Conservation (phyloP, 1,140 invertebrate species). For the Nymphalis io region DNA sequence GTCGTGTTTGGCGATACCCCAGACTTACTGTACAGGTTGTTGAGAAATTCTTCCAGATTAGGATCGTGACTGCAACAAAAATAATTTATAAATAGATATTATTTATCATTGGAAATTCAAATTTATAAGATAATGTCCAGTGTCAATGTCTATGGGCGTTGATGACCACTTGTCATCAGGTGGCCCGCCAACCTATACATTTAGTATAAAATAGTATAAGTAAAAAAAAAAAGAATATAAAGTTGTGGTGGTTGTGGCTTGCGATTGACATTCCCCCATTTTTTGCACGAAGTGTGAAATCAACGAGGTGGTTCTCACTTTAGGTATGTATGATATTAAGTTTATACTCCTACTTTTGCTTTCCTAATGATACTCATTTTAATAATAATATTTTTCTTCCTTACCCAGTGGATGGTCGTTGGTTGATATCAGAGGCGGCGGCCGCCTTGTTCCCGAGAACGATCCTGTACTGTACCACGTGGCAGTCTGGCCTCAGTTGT, state of each 20-base stretch:
- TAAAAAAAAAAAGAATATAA: too few species aligned
- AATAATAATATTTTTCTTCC: not conserved
- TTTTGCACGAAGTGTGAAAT: too few species aligned
- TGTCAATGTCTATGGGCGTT: too few species aligned
- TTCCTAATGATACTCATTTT: too few species aligned
- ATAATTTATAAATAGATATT: not conserved
- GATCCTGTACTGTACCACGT: slow-evolving; percentile 95
- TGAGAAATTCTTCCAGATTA: slow-evolving; percentile 77
- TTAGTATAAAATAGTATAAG: too few species aligned
- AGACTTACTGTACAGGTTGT: slow-evolving; percentile 74
- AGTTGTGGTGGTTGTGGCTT: not conserved
- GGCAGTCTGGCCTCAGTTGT: slow-evolving; percentile 91
- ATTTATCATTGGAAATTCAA: not conserved
- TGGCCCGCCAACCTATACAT: too few species aligned
- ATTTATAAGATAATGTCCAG: too few species aligned
- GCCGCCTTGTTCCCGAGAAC: slow-evolving; percentile 85
- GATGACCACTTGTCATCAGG: too few species aligned
- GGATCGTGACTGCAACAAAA: slow-evolving; percentile 65
- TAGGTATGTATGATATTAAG: too few species aligned
- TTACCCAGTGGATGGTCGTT: slow-evolving; percentile 50
- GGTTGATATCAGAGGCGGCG: slow-evolving; percentile 44
- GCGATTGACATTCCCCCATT: not conserved
- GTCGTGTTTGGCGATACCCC: slow-evolving; percentile 50
- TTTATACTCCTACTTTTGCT: too few species aligned
- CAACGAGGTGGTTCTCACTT: too few species aligned